Conservation (phyloP, 1,140 invertebrate species). For the Phenacoccus solenopsis region DNA sequence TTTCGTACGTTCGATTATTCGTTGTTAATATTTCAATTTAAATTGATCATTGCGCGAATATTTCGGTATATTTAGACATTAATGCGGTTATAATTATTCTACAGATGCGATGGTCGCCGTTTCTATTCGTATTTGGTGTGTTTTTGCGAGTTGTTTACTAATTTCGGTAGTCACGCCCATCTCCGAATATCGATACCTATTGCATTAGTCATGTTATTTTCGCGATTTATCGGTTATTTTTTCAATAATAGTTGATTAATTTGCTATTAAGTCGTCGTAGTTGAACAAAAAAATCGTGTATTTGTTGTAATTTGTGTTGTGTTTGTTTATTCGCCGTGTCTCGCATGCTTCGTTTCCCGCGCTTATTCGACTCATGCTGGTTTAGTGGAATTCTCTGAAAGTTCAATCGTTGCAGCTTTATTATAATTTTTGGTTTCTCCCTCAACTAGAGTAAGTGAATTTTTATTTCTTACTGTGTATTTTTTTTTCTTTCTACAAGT, state of each 20-base stretch:
- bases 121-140: background rate
- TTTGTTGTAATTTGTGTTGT: background rate
- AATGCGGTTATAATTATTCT: background rate
- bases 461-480: too few species aligned
- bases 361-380: background rate
- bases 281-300: background rate
- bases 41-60: background rate
- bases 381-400: too few species aligned
- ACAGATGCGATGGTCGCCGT: background rate
- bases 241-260: background rate
- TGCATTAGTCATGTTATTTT: background rate
- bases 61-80: background rate
- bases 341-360: background rate
- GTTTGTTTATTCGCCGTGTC: background rate
- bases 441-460: too few species aligned
- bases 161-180: background rate
- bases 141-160: background rate
- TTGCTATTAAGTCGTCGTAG: background rate
- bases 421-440: too few species aligned
- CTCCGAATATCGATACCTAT: background rate
- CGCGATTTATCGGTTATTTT: background rate
- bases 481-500: too few species aligned
- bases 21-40: background rate
- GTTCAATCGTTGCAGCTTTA: too few species aligned
- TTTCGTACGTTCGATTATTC: background rate